These are phyloP conservation scores for Pyralis farinalis DNA, from an alignment of 2,888 invertebrate species.

Conservation along the genomic window DNA sequence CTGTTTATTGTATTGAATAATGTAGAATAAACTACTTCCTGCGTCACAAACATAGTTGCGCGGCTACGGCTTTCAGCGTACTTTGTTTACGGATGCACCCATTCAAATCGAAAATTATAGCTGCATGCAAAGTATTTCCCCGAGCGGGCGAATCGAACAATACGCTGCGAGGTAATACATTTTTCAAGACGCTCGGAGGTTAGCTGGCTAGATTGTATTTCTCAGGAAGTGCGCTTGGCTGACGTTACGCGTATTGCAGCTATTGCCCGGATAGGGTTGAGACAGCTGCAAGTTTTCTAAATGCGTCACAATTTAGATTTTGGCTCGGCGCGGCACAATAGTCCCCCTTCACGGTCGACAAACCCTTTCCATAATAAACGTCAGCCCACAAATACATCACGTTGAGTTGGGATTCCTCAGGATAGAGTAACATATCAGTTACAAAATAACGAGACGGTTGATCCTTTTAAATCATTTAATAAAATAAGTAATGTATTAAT, in stretches of 20 bases:
- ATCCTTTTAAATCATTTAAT: constrained; percentile 71
- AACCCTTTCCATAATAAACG: constrained; percentile 9
- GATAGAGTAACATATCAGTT: no score
- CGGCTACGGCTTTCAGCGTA: constrained; percentile 21
- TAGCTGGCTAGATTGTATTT: constrained; percentile 35
- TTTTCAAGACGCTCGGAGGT: constrained; percentile 44
- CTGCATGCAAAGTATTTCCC: constrained; percentile 37
- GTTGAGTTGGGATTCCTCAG: constrained; percentile 3
- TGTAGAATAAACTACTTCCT: constrained; percentile 3
- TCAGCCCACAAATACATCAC: constrained; percentile 10
- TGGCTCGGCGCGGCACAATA: constrained; percentile 11
- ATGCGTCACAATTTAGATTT: constrained; percentile 19
- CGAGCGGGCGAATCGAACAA: constrained; percentile 38
- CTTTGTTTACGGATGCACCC: constrained; percentile 34
- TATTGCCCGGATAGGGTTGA: constrained; percentile 18
- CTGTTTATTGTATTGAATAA: no score
- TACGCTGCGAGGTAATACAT: constrained; percentile 40
- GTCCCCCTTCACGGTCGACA: not conserved
- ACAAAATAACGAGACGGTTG: constrained; percentile 1
- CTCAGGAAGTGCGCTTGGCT: constrained; percentile 39
- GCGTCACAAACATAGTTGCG: constrained; percentile 6
- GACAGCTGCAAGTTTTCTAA: constrained; percentile 27
- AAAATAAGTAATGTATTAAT: constrained; percentile 79
- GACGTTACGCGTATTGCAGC: constrained; percentile 29
- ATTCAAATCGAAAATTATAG: constrained; percentile 43